Conservation (phyloP, 2,888 invertebrate species). For the Luffia ferchaultella region DNA sequence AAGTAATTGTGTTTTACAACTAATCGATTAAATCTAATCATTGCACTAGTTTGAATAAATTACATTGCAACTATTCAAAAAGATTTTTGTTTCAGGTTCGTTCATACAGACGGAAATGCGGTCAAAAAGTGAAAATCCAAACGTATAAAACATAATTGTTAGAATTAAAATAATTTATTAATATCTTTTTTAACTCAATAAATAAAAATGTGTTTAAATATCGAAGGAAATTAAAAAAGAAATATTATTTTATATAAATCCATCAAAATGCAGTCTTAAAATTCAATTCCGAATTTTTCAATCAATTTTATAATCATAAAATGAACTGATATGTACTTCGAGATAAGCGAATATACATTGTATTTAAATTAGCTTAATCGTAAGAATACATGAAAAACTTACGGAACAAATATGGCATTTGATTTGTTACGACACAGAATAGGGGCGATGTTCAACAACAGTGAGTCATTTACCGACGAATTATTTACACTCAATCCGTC, state of each 20-base stretch:
- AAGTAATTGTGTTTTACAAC: constrained; percentile 11
- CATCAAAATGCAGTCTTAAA: constrained; percentile 54
- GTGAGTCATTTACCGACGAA: constrained; percentile 58
- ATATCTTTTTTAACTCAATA: too few relatives aligned
- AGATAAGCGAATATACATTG: constrained; percentile 31
- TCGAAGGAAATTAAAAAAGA: too few relatives aligned
- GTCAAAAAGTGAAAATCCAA: too few relatives aligned
- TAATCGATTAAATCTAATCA: constrained; percentile 59
- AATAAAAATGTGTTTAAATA: too few relatives aligned
- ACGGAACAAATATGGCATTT: constrained; percentile 64
- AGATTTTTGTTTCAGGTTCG: too few relatives aligned
- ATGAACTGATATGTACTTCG: constrained; percentile 4
- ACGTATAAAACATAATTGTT: too few relatives aligned
- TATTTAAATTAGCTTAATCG: too few relatives aligned
- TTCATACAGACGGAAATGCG: too few relatives aligned
- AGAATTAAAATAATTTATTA: too few relatives aligned
- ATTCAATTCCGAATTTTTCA: constrained; percentile 52
- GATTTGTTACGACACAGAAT: constrained; percentile 30
- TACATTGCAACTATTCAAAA: constrained; percentile 32
- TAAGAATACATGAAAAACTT: constrained; percentile 46
- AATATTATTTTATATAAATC: constrained; percentile 26
- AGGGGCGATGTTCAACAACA: background rate
- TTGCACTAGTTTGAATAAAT: constrained; percentile 65
- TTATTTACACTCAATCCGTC: constrained; percentile 55
- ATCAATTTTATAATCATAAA: constrained; percentile 12